Conservation (phyloP, 1,140 invertebrate genomes). For the Drosophila hydei region DNA sequence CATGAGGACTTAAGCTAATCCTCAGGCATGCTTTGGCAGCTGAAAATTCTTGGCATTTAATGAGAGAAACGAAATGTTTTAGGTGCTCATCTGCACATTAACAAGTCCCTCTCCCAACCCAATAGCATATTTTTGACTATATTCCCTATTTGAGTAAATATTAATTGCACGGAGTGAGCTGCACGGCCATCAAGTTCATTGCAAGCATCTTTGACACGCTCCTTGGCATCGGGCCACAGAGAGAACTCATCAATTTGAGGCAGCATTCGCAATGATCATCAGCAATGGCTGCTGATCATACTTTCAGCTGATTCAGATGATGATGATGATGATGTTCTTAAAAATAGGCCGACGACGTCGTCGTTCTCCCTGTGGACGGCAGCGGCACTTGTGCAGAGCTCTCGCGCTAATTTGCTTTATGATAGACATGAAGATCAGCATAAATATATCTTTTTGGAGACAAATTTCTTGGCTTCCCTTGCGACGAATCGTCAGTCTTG, state of each 20-base stretch:
- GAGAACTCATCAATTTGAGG: conserved; percentile 41
- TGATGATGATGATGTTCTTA: conserved; percentile 45
- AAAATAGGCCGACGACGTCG: conserved; percentile 31
- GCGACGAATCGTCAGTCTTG: conserved; percentile 61
- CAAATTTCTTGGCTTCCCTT: conserved; percentile 60
- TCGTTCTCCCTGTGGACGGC: conserved; percentile 14
- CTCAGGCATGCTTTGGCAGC: not conserved
- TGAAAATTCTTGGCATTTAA: not conserved
- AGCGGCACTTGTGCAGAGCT: conserved; percentile 53
- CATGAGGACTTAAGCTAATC: not conserved
- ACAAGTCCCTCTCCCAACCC: too few species aligned
- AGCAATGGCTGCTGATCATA: conserved; percentile 25
- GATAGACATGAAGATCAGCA: conserved; percentile 72
- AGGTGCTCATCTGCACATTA: too few species aligned
- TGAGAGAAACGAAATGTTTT: too few species aligned
- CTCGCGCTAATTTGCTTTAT: conserved; percentile 76
- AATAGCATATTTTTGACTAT: too few species aligned
- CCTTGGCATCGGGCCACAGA: conserved; percentile 20
- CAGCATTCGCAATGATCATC: conserved; percentile 27
- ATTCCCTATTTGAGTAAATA: too few species aligned
- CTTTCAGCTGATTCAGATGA: conserved; percentile 11
- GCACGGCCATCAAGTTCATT: conserved; percentile 66
- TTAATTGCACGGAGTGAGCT: not conserved
- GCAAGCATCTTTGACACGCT: conserved; percentile 28
- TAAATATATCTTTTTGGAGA: conserved; percentile 66